Evolutionary conservation across 2,113 vertebrate genomes (phyloP).

Genomic region (rat (Rattus norvegicus)): GRCr8 NC_086019.1:161041001-161041500

Average conservation of each 20-base stretch:
- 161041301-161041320: background rate
- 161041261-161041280: conserved; percentile 89
- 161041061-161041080: accelerated
- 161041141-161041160: background rate
- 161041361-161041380: too few species aligned
- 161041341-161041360: too few species aligned
- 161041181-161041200: conserved; percentile 90
- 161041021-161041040: background rate
- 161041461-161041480: background rate
- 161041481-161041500: background rate
- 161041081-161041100: background rate
- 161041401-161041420: background rate
- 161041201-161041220: conserved; percentile 92
- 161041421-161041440: too few species aligned
- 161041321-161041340: background rate
- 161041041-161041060: background rate
- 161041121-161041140: background rate
- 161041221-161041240: conserved; percentile 90
- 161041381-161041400: too few species aligned
- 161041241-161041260: conserved; percentile 92
- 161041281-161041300: conserved; percentile 87
- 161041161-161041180: background rate
- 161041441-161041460: background rate
- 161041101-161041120: accelerated
- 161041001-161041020: background rate